Evolutionary conservation across 2,113 vertebrate genomes (phyloP).

Genomic region (sheep (Ovis aries)): ARS-UI_Ramb_v3.0 NC_056073.1:3643501-3644000

Average conservation of each 20-base stretch:
- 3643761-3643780: background rate
- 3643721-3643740: background rate
- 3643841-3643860: too few relatives aligned
- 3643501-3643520: background rate
- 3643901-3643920: background rate
- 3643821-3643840: background rate
- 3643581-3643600: background rate
- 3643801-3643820: background rate
- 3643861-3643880: background rate
- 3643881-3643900: background rate
- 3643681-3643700: background rate
- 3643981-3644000: background rate
- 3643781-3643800: background rate
- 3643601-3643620: background rate
- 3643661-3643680: background rate
- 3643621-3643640: background rate
- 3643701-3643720: background rate
- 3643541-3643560: background rate
- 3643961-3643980: background rate
- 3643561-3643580: background rate
- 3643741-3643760: background rate
- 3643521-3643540: background rate
- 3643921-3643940: background rate
- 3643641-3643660: background rate
- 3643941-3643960: background rate